A percentile compares a stretch with the other conserved stretches of the same genome.
These are phyloP conservation scores for Rallus limicola DNA, from an alignment of 2,113 vertebrate genomes.

Conservation along the genomic window DNA sequence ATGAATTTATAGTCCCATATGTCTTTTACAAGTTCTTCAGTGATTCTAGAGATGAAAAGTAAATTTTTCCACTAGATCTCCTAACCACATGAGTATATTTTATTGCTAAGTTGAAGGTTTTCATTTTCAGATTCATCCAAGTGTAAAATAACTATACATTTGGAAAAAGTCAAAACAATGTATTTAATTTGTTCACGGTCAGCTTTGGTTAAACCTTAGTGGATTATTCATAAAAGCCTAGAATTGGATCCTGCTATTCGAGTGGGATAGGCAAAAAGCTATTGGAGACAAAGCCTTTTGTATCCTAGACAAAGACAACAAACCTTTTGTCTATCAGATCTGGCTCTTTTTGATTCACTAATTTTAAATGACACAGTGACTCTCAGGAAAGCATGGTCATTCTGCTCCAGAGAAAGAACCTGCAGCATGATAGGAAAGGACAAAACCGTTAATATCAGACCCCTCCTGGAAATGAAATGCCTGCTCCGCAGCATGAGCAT, in stretches of 20 bases:
- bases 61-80: constrained; percentile 42
- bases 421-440: background rate
- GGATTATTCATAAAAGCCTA: background rate
- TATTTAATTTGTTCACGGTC: constrained; percentile 1
- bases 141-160: constrained; percentile 45
- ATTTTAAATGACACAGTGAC: constrained; percentile 31
- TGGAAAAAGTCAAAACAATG: constrained; percentile 46
- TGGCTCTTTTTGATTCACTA: background rate
- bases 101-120: constrained; percentile 47
- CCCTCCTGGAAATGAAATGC: constrained; percentile 49
- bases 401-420: background rate
- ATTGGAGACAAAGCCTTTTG: background rate
- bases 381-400: background rate
- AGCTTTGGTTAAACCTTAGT: constrained; percentile 35
- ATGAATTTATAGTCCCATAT: constrained; percentile 29
- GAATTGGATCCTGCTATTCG: background rate
- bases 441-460: background rate
- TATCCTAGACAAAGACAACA: constrained; percentile 24
- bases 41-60: constrained; percentile 24
- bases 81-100: constrained; percentile 20
- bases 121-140: constrained; percentile 51
- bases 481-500: background rate
- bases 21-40: constrained; percentile 24
- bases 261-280: background rate
- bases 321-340: background rate